Evolutionary conservation across 2,888 invertebrate species (phyloP).

Genomic region (Argynnis bischoffii): DNA sequence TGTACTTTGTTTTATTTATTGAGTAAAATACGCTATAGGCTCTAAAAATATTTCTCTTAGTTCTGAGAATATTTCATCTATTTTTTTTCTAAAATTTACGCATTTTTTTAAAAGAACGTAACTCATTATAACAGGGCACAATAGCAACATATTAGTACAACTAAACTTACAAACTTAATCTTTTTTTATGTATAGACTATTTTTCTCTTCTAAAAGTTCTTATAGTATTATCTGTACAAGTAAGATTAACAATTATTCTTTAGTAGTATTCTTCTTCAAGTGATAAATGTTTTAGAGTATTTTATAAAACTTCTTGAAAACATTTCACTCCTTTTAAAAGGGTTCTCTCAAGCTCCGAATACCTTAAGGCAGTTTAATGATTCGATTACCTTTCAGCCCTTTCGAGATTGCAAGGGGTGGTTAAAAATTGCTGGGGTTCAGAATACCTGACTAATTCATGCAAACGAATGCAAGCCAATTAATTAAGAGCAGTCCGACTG

Average conservation of each 20-base stretch:
- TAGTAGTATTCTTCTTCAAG: too few relatives aligned
- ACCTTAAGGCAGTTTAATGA: slow-evolving; percentile 37
- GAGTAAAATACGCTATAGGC: not conserved
- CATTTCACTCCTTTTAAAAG: slow-evolving; percentile 8
- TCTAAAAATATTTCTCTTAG: too few relatives aligned
- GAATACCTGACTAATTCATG: slow-evolving; percentile 78
- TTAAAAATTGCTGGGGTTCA: slow-evolving; percentile 44
- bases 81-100: too few relatives aligned
- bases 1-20: slow-evolving; percentile 28
- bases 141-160: too few relatives aligned
- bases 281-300: not conserved
- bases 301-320: slow-evolving; percentile 8
- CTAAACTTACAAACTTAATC: too few relatives aligned
- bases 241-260: not conserved
- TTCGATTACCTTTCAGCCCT: slow-evolving; percentile 43
- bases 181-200: too few relatives aligned
- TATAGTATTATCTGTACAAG: not conserved
- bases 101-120: too few relatives aligned
- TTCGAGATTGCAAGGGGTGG: slow-evolving; percentile 40
- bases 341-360: slow-evolving; percentile 21
- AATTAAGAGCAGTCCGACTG: slow-evolving; percentile 71
- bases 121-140: too few relatives aligned
- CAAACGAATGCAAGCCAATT: slow-evolving; percentile 81
- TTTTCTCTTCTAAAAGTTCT: too few relatives aligned
- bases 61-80: too few relatives aligned